These are phyloP conservation scores for Tenthredo distinguenda DNA, from an alignment of 2,888 invertebrate species.

Conservation along the genomic window DNA sequence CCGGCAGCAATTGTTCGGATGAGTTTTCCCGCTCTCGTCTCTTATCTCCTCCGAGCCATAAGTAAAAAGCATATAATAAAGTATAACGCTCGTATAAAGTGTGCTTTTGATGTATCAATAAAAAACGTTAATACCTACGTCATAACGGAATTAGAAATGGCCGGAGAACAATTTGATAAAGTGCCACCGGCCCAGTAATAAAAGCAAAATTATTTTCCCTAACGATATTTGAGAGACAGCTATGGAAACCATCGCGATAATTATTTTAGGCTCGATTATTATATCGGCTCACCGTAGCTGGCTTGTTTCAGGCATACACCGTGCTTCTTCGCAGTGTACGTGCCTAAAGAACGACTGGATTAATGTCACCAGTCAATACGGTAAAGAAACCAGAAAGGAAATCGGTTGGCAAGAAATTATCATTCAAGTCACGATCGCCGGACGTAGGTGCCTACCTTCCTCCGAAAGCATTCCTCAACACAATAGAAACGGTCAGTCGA, in stretches of 20 bases:
- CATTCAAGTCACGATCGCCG: constrained; percentile 74
- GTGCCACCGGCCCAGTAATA: background rate
- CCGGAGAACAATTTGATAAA: background rate
- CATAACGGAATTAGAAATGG: background rate
- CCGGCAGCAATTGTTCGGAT: background rate
- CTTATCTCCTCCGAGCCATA: background rate
- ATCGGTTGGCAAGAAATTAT: constrained; percentile 69
- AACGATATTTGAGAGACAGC: background rate
- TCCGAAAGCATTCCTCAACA: constrained; percentile 73
- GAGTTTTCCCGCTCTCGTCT: background rate
- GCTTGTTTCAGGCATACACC: constrained; percentile 24
- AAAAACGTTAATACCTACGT: background rate
- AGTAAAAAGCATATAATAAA: background rate
- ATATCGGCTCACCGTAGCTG: background rate
- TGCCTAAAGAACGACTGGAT: constrained; percentile 39
- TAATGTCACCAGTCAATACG: constrained; percentile 28
- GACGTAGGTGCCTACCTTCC: constrained; percentile 75
- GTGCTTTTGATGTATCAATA: background rate
- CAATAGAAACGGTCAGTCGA: constrained; percentile 71
- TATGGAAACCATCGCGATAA: background rate
- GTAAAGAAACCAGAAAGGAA: constrained; percentile 64
- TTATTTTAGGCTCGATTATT: background rate
- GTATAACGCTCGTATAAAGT: background rate
- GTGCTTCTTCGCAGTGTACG: background rate
- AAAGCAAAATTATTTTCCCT: constrained; percentile 33